Conservation (phyloP, 2,113 vertebrate species). For the Synodontis membranacea region DNA sequence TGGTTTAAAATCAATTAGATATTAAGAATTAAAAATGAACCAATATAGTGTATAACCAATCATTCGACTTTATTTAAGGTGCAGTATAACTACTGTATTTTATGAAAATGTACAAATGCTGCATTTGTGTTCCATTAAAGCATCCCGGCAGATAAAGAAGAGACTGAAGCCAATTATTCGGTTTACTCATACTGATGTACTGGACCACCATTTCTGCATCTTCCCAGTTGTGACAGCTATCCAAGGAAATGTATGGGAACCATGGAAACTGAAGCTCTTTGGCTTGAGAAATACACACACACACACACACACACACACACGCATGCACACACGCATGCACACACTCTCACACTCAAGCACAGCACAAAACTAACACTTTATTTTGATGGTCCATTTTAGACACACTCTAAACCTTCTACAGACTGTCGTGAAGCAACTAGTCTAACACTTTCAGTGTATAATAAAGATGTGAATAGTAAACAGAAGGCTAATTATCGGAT, state of each 20-base stretch:
- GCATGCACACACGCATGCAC: not conserved
- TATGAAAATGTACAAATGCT: not conserved
- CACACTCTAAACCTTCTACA: not conserved
- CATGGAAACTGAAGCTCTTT: constrained; percentile 44
- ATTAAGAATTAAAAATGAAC: not conserved
- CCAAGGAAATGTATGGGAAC: constrained; percentile 34
- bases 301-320: not conserved
- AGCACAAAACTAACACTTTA: not conserved
- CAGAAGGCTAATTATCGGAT: not conserved
- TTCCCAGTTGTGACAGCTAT: constrained; percentile 5
- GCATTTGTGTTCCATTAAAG: not conserved
- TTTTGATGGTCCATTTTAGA: not conserved
- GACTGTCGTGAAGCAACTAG: not conserved
- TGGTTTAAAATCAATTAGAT: not conserved
- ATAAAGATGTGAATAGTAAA: not conserved
- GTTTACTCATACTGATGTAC: not conserved
- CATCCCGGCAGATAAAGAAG: not conserved
- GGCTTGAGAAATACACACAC: constrained; percentile 5
- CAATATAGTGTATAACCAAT: not conserved
- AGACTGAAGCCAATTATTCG: not conserved
- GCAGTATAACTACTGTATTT: not conserved
- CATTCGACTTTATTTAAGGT: not conserved
- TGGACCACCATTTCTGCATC: not conserved
- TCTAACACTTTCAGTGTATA: not conserved
- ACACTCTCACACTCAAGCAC: not conserved